These are phyloP conservation scores for Idaea aversata DNA, from an alignment of 2,888 invertebrate species.

Conservation along the genomic window DNA sequence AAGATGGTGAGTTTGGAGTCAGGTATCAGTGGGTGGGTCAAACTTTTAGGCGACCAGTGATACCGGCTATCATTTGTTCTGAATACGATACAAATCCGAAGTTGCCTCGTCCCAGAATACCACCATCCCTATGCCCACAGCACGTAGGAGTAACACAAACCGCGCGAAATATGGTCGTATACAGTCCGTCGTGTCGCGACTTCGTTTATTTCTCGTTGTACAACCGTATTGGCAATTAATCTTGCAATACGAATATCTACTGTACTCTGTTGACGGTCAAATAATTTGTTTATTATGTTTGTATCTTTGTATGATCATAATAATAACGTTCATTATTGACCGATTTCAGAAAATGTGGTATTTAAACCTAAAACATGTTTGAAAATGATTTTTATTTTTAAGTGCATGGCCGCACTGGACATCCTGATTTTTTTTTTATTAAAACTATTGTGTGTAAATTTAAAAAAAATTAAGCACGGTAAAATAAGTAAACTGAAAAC, in stretches of 20 bases:
- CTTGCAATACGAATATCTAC: constrained; percentile 48
- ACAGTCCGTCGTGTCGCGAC: constrained; percentile 67
- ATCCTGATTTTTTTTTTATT: too few species aligned
- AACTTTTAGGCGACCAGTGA: too few species aligned
- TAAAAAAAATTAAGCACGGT: too few species aligned
- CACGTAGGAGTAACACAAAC: constrained; percentile 73
- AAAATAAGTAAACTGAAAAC: too few species aligned
- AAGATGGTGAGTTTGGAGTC: too few species aligned
- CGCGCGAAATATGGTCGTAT: constrained; percentile 69
- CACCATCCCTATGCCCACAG: constrained; percentile 28
- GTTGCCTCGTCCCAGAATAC: constrained; percentile 44
- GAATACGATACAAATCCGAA: constrained; percentile 2
- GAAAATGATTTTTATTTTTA: too few species aligned
- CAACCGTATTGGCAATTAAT: constrained; percentile 68
- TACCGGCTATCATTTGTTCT: not conserved
- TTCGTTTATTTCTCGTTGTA: constrained; percentile 60
- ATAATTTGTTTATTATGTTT: not conserved
- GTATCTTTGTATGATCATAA: not conserved
- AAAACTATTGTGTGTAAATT: too few species aligned
- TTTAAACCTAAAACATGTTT: too few species aligned
- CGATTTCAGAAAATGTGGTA: not conserved
- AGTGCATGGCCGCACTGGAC: too few species aligned
- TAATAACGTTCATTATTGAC: not conserved
- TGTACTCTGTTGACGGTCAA: constrained; percentile 12
- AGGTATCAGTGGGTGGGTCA: too few species aligned